Evolutionary conservation across 2,888 invertebrate genomes (phyloP), one percentile per base, ranked within the genome.

Genomic region (Xanthorhoe spadicearia): DNA sequence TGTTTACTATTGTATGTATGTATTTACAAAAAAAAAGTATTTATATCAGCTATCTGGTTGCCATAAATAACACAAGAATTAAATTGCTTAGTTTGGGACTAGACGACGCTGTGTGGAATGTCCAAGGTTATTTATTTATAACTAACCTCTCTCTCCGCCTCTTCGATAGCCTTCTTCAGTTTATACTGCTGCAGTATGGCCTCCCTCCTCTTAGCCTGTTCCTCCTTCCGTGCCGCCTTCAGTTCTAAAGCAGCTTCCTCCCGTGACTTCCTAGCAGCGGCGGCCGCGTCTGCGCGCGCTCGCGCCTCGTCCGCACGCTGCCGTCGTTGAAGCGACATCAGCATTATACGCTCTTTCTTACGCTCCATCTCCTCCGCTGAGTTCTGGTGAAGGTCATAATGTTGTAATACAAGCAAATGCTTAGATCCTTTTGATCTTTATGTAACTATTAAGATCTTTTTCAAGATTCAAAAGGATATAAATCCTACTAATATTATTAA

Each of bases 141-240:
- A 8, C 53, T 17, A 77, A 96, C 97, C 94, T 97, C 97, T 83
- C 97, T 90, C 86, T 97, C 97, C 23, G 98, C 97, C 90, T 98
- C 98, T 85, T 98, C 98, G 70, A 97, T 95, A 62, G 97, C 97
- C 89, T 99, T 99, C 86, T 98, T 98, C 76, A 98, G 94, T 89
- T 98, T 97, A 92, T 99, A 97, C 87, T 98, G 97, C 83, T 98
- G 98, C 77, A 98, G 94, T 83, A 99, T 99, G 73, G 95, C 95
- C 74, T 98, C 97, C 62, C 98, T 92, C 67, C 98, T 94, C n/a
- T 96, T 95, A 79, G 96, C 96, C 86, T 99, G 98, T 81, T 98
- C 98, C 79, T 97, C 96, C 77, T 96, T 95, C 83, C 97, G 93
- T 78, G 95, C 93, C 74, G 94, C 92, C 91, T 97, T 94, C 85